Percentiles rank a stretch among this genome's conserved stretches.
These are phyloP conservation scores for Andinoacara biseriatus DNA, from an alignment of 2,113 vertebrate genomes.

Conservation along the genomic window DNA sequence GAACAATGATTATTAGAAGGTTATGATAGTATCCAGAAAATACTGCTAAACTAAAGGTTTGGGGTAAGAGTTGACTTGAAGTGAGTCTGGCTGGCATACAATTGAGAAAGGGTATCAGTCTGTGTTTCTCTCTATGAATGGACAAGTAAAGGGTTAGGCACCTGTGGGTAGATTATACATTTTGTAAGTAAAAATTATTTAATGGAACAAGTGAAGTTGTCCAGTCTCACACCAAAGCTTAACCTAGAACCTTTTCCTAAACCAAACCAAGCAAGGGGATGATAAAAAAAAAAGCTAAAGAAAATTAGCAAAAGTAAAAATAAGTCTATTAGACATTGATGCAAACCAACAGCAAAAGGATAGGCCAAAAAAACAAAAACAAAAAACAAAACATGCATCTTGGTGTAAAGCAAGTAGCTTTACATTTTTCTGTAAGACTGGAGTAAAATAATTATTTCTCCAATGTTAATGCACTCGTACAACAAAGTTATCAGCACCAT, in stretches of 20 bases:
- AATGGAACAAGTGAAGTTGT: not conserved
- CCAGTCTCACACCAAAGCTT: not conserved
- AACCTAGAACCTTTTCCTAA: not conserved
- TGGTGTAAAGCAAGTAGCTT: too few relatives aligned
- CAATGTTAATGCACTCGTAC: too few relatives aligned
- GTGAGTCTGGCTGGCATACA: not conserved
- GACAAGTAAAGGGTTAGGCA: slow-evolving; percentile 1
- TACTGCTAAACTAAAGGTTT: slow-evolving; percentile 14
- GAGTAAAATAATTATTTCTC: too few relatives aligned
- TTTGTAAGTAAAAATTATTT: not conserved
- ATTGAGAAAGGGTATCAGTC: not conserved
- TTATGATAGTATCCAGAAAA: slow-evolving; percentile 41
- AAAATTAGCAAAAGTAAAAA: not conserved
- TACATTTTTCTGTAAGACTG: too few relatives aligned
- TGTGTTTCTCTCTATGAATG: not conserved
- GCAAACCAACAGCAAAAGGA: not conserved
- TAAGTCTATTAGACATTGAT: not conserved
- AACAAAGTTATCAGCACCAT: too few relatives aligned
- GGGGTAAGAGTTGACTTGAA: slow-evolving; percentile 12
- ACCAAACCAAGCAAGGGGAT: not conserved
- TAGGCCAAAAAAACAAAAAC: too few relatives aligned
- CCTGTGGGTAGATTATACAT: not conserved
- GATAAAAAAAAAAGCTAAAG: too few relatives aligned
- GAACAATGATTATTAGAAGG: slow-evolving; percentile 41
- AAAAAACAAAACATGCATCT: too few relatives aligned